Conservation (phyloP, 1,140 invertebrate species). For the Magallana gigas region DNA sequence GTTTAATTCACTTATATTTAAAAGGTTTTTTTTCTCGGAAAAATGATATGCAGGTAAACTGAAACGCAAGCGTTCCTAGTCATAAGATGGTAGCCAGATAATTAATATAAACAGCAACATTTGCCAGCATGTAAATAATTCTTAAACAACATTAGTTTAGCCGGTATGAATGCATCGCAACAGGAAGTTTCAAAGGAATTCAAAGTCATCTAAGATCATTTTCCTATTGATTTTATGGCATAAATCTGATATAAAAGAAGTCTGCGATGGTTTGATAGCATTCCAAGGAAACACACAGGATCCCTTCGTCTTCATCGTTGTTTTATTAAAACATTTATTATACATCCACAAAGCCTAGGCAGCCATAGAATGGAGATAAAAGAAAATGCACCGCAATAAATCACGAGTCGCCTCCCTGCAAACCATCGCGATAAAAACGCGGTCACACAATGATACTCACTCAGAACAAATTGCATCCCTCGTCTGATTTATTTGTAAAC, state of each 20-base stretch:
- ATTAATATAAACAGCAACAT: too few species aligned
- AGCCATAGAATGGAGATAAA: slow-evolving; percentile 13
- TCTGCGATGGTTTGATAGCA: neutral
- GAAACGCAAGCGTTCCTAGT: too few species aligned
- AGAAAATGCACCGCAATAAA: neutral
- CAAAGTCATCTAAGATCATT: neutral
- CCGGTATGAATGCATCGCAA: neutral
- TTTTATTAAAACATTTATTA: slow-evolving; percentile 33
- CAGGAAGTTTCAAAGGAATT: neutral
- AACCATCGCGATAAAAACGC: neutral
- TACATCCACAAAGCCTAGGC: neutral
- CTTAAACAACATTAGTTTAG: too few species aligned
- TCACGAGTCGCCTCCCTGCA: slow-evolving; percentile 8
- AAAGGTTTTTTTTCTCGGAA: too few species aligned
- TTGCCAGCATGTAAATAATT: too few species aligned
- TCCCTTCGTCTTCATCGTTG: neutral
- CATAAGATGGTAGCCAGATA: too few species aligned
- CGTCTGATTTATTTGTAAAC: slow-evolving; percentile 12
- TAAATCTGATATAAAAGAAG: slow-evolving; percentile 19
- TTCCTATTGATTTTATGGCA: neutral
- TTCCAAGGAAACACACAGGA: neutral
- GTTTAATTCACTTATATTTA: too few species aligned
- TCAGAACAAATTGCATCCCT: neutral
- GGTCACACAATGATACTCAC: neutral
- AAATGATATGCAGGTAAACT: too few species aligned